Conservation (phyloP, 2,797 vertebrate species). For the Sphaeramia orbicularis region DNA sequence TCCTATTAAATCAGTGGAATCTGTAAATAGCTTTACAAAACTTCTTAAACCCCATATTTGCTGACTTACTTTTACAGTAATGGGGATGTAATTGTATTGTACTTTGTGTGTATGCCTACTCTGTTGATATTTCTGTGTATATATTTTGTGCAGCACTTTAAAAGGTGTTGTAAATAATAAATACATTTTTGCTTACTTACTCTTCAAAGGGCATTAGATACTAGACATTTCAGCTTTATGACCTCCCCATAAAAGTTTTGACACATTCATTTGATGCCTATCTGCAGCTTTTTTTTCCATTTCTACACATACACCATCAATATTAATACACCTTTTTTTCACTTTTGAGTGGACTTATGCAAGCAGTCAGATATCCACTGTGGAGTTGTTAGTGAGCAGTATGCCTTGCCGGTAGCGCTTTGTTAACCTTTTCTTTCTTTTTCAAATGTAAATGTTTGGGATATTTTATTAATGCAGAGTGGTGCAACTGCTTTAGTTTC, state of each 20-base stretch:
- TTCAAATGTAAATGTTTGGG: not conserved
- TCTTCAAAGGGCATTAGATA: not conserved
- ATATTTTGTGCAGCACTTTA: no score
- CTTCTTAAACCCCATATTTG: no score
- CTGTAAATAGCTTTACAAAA: no score
- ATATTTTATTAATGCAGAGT: slow-evolving; percentile 28
- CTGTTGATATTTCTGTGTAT: no score
- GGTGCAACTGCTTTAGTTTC: not conserved
- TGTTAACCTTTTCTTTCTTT: slow-evolving; percentile 15
- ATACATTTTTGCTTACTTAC: no score
- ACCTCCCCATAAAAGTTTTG: not conserved
- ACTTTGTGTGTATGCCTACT: no score
- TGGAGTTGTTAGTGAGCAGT: not conserved
- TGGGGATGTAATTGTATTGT: no score
- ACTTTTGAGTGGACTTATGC: slow-evolving; percentile 20
- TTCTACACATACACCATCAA: slow-evolving; percentile 2
- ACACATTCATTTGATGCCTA: not conserved
- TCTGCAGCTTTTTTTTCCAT: not conserved
- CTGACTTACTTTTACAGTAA: no score
- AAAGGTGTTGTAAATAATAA: no score
- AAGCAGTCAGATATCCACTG: not conserved
- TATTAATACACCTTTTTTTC: slow-evolving; percentile 12
- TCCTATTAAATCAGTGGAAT: no score
- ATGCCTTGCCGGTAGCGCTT: not conserved
- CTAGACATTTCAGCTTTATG: not conserved